Base-by-base conservation (phyloP, 2,113 vertebrate genomes). In the Marmota flaviventris region DNA sequence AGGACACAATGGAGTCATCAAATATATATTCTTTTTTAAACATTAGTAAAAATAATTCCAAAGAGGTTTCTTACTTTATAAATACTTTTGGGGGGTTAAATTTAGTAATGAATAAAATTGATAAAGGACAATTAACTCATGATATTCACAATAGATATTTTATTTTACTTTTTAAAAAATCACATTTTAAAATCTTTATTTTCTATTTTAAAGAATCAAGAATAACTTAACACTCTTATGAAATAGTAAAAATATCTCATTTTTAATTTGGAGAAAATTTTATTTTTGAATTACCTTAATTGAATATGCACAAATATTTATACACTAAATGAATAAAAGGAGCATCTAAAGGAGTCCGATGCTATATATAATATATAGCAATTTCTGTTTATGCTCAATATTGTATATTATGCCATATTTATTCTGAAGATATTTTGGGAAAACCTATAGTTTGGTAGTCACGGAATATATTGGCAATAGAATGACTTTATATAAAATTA, bases 391-490 rank as follows among this genome's bases (percentile, higher is more conserved):
- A 4, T 20, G 78, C 4, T 45, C 18, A 48, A 82, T 0, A 83
- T 37, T 34, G 5, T 4, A 25, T 0, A 7, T 37, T 76, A 39
- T n/a, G 0, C 2, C 8, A 70, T 39, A 10, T 84, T 82, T 76
- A 37, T 69, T 67, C 63, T 76, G 69, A 82, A 85, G 29, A 2
- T 51, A 10, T 67, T 75, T 82, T 78, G 69, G 16, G 10, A 29
- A 5, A 32, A 7, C 0, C 3, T 76, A 3, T 37, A n/a, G 29
- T 42, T 12, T 27, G 11, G 0, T 29, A 92, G 0, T 67, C 14
- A 90, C 12, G n/a, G 4, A 72, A 65, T 61, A 90, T n/a, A 32
- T 84, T 67, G 85, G 86, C 4, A 79, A 6, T 75, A 58, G 2
- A 51, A 73, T 37, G 61, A 29, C 45, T 37, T 27, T 83, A 4